phyloP scores from a whole-genome alignment of 37 sponge, comb jelly and placozoan genomes.

The Lycopodina hypogea region DNA sequence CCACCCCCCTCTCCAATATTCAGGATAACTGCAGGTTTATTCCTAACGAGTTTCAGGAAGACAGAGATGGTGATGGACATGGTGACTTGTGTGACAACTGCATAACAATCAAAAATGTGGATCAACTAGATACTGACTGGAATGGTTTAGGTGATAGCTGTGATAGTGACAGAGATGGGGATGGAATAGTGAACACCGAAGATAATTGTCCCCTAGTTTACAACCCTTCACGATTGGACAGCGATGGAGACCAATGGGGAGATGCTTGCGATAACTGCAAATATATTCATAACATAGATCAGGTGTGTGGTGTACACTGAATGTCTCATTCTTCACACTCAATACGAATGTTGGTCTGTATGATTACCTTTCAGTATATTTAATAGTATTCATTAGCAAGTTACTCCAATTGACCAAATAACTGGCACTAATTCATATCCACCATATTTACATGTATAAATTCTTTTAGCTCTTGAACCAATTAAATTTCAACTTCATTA shows the following conservation, averaged over 20 bases:
- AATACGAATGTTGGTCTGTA: not conserved
- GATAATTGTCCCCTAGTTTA: conserved; percentile 70
- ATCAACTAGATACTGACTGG: conserved; percentile 69
- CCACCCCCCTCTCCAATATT: conserved; percentile 33
- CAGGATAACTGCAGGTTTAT: conserved; percentile 71
- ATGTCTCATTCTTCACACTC: not conserved
- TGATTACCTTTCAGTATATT: too few relatives aligned
- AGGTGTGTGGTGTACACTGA: too few relatives aligned
- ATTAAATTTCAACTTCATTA: too few relatives aligned
- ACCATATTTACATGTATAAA: too few relatives aligned
- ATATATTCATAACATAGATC: conserved; percentile 23
- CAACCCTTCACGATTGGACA: conserved; percentile 63
- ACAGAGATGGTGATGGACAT: conserved; percentile 72
- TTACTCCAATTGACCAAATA: too few relatives aligned
- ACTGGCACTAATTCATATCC: too few relatives aligned
- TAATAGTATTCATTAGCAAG: too few relatives aligned
- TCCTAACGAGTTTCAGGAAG: conserved; percentile 52
- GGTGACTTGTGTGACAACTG: conserved; percentile 92
- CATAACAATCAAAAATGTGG: conserved; percentile 36
- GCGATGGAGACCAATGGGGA: conserved; percentile 74
- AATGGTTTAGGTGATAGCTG: conserved; percentile 81
- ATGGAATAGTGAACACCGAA: conserved; percentile 43
- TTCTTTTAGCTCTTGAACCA: too few relatives aligned
- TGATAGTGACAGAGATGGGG: conserved; percentile 82
- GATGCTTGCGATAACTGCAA: conserved; percentile 86